A percentile compares a stretch with the other conserved stretches of the same genome.
phyloP scores from a whole-genome alignment of 2,888 invertebrate species.

The Enoplolaimus lenunculus region DNA sequence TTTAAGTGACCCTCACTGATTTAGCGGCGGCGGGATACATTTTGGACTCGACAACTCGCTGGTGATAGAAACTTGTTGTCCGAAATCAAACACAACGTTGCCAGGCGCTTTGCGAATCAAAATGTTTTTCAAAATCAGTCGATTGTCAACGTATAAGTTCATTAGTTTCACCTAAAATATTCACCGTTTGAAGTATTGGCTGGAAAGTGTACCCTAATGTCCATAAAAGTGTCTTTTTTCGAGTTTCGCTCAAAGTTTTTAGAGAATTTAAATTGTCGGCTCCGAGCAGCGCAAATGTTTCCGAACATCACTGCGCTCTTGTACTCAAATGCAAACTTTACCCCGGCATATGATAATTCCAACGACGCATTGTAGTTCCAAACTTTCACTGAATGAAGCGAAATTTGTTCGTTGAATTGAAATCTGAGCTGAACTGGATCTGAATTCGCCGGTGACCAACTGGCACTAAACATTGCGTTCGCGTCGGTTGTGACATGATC shows the following conservation, averaged over 20 bases:
- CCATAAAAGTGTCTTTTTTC: neutral
- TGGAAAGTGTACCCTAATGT: no score
- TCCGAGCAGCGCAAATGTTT: slow-evolving; percentile 12
- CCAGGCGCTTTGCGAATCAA: slow-evolving; percentile 59
- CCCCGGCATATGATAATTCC: slow-evolving; percentile 50
- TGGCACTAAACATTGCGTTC: slow-evolving; percentile 49
- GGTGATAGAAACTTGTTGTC: slow-evolving; percentile 50
- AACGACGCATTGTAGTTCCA: slow-evolving; percentile 69
- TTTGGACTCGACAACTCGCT: no score
- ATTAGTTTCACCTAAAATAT: slow-evolving; percentile 40
- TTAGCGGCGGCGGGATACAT: no score
- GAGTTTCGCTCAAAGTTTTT: neutral
- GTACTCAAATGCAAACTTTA: no score
- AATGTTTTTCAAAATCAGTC: slow-evolving; percentile 44
- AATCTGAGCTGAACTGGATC: slow-evolving; percentile 9
- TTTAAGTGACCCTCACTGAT: no score
- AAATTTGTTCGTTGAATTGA: neutral
- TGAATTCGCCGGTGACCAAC: slow-evolving; percentile 37
- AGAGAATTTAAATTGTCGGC: neutral
- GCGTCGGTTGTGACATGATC: slow-evolving; percentile 54
- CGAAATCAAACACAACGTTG: slow-evolving; percentile 60
- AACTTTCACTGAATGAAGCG: slow-evolving; percentile 49
- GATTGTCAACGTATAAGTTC: slow-evolving; percentile 43
- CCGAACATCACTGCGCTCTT: no score
- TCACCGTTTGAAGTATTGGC: no score